These are phyloP conservation scores for Tenthredo livida DNA, from an alignment of 2,888 invertebrate genomes.

Conservation along the genomic window DNA sequence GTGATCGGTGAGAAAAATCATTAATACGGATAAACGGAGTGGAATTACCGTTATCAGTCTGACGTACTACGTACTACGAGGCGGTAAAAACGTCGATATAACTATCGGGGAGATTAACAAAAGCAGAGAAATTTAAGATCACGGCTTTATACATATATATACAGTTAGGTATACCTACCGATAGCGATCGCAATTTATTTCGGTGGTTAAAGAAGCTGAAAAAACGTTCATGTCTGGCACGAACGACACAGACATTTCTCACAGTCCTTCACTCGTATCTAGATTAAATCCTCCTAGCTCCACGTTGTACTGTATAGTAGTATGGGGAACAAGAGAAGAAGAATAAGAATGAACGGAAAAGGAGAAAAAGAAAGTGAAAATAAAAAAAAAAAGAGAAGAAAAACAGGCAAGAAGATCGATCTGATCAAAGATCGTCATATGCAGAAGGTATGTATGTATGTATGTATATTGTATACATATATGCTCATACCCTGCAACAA, in stretches of 20 bases:
- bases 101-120: constrained; percentile 1
- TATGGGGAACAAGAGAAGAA: neutral
- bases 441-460: no score
- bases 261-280: neutral
- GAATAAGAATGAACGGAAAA: neutral
- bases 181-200: neutral
- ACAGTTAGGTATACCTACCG: neutral
- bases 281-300: neutral
- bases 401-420: neutral
- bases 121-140: constrained; percentile 32
- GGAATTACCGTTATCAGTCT: neutral
- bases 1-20: neutral
- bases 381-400: neutral
- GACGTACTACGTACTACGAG: no score
- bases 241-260: constrained; percentile 11
- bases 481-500: neutral
- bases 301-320: neutral
- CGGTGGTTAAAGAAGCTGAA: neutral
- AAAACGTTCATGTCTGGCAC: neutral
- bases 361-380: neutral
- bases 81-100: constrained; percentile 7
- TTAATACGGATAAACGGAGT: constrained; percentile 16
- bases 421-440: no score
- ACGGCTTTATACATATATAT: neutral
- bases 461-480: no score